Evolutionary conservation across 2,113 vertebrate species (phyloP), one percentile per base, ranked within the genome.

Genomic region (Plotosus lineatus): DNA sequence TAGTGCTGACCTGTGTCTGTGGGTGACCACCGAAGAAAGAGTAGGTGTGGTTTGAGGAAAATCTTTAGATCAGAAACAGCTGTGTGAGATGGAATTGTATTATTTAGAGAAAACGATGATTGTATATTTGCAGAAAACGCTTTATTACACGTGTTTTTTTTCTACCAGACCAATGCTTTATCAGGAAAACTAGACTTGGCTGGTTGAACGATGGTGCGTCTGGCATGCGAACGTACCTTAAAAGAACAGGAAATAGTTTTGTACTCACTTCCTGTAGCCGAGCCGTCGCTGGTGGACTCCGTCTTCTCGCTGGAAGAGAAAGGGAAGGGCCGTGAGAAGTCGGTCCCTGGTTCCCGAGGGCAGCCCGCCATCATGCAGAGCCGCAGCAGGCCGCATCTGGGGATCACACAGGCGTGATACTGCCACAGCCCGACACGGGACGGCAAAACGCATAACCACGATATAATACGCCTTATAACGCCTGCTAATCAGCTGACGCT

Each of bases 291-390:
- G 91, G 95, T 94, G 83, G 95, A 91, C 89, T 99, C 97, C 0
- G 94, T 96, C 93, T 98, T 98, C 93, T 99, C 97, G 8, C 97
- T 99, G 95, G 86, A 94, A 94, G 92, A 93, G 88, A 94, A 93
- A 93, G 91, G 92, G 90, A 92, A 92, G 88, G 93, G 86, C 91
- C 89, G 91, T 93, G 92, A 94, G 90, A 93, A 93, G 86, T 93
- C 93, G 88, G 90, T 88, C 89, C 93, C 93, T 88, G 92, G 91
- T 90, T 93, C 92, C 66, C 90, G 92, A 89, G 93, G 92, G 92
- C 92, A 92, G 87, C 93, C 92, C 88, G 92, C 92, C 91, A 94
- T 93, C 93, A 94, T 94, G 92, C 93, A 94, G 93, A 94, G 92
- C 90, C 93, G 93, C 92, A 94, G 92, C 90, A 94, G 90, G 91